Conservation (phyloP, 2,888 invertebrate genomes). For the Habrosyne pyritoides region DNA sequence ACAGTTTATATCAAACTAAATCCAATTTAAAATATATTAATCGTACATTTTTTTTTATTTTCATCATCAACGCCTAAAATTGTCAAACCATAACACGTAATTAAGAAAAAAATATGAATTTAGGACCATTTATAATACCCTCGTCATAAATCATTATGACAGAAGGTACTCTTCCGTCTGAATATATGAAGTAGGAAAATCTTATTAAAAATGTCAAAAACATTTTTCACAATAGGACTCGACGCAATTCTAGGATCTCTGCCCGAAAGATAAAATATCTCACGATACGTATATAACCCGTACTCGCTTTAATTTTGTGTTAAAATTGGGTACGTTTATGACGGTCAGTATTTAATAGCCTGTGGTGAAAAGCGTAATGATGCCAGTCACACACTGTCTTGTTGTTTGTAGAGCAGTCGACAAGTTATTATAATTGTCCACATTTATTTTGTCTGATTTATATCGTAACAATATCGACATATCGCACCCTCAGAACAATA, state of each 20-base stretch:
- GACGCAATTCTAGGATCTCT: background rate
- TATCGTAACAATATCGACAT: no score
- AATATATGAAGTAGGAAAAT: background rate
- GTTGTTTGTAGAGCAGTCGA: background rate
- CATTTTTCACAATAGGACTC: background rate
- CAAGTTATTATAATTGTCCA: no score
- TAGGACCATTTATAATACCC: background rate
- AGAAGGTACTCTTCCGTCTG: background rate
- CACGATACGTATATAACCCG: constrained; percentile 15
- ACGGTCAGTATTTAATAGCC: constrained; percentile 14
- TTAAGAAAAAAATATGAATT: background rate
- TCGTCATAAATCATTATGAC: constrained; percentile 1
- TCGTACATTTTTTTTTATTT: no score
- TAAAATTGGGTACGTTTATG: constrained; percentile 37
- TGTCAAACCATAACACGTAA: background rate
- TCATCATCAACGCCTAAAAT: background rate
- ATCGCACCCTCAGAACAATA: no score
- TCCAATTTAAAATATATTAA: no score
- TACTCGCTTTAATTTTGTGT: constrained; percentile 34
- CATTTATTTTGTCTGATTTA: no score
- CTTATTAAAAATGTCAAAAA: constrained; percentile 5
- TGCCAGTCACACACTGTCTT: background rate
- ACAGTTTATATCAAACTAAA: no score
- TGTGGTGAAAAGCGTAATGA: constrained; percentile 13
- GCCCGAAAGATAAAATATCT: background rate